Conservation (phyloP, 2,888 invertebrate species). For the Thera obeliscata region DNA sequence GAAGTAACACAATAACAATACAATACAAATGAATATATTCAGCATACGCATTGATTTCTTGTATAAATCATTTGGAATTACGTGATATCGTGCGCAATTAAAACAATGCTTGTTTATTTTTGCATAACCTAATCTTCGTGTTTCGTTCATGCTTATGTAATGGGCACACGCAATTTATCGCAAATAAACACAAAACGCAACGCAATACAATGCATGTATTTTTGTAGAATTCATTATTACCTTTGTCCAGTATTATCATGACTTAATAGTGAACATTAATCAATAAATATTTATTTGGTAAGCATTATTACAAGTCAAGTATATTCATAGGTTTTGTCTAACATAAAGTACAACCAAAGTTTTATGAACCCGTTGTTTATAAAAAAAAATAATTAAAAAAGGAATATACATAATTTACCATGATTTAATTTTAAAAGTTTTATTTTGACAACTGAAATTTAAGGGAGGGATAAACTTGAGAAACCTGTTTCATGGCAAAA, state of each 20-base stretch:
- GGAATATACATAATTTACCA: too few relatives aligned
- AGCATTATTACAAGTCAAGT: too few relatives aligned
- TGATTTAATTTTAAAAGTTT: too few relatives aligned
- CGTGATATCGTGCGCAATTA: conserved; percentile 36
- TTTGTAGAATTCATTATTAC: background rate
- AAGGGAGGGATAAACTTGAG: too few relatives aligned
- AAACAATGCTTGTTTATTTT: conserved; percentile 39
- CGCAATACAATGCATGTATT: conserved; percentile 2
- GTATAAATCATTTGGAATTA: conserved; percentile 38
- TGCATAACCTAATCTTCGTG: conserved; percentile 43
- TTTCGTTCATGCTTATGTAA: conserved; percentile 35
- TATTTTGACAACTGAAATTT: too few relatives aligned
- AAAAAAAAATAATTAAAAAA: too few relatives aligned
- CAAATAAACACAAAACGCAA: conserved; percentile 18
- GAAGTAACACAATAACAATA: background rate
- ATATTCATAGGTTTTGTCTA: too few relatives aligned
- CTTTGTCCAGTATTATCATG: background rate
- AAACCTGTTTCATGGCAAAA: too few relatives aligned
- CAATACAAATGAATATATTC: conserved; percentile 4
- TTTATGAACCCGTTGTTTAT: too few relatives aligned
- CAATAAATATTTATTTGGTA: too few relatives aligned
- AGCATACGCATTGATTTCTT: conserved; percentile 29
- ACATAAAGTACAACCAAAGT: too few relatives aligned
- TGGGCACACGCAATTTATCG: conserved; percentile 32
- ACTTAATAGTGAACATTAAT: too few relatives aligned